Base-by-base conservation (phyloP, 1,140 invertebrate genomes). In the Phymastichus coffea region DNA sequence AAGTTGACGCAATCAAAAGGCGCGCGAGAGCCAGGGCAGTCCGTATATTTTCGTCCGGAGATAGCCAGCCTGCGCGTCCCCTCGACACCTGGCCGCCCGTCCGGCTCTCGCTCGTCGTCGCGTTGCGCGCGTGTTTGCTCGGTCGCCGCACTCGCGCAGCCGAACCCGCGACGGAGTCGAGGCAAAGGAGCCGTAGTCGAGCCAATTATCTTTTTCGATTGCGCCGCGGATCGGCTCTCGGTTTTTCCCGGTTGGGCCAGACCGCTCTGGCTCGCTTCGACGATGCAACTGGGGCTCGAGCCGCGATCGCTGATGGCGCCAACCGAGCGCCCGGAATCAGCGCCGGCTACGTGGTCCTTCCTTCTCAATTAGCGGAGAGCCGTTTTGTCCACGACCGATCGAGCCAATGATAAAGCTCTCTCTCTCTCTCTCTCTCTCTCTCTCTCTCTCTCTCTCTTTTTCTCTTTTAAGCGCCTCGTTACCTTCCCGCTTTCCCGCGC, bases 321-420 rank as follows among this genome's bases (percentile, higher is more conserved):
- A n/a, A n/a, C n/a, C n/a, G n/a, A n/a, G n/a, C n/a, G n/a, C n/a
- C n/a, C n/a, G n/a, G n/a, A n/a, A n/a, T n/a, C n/a, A n/a, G n/a
- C n/a, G n/a, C n/a, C n/a, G n/a, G n/a, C n/a, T n/a, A n/a, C n/a
- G n/a, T n/a, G n/a, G n/a, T n/a, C n/a, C 30, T 63, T 67, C 65
- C 65, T 66, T 67, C 63, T 58, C 70, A 70, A 72, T 72, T 70
- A 72, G 62, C 66, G 48, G 69, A 70, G 28, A 33, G 28, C 28
- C 28, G 6, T 6, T 12, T 6, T 12, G 28, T 12, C 6, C 28
- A 12, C 28, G 28, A 33, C 38, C 54, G 53, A 62, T 62, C 54
- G 54, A 62, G 48, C 60, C 54, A 46, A 52, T 56, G 60, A 62
- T 62, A 62, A 62, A 57, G 46, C n/a, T 52, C 51, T 48, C 60